Conservation (phyloP, 1,140 invertebrate genomes). For the Heterodera carotae region DNA sequence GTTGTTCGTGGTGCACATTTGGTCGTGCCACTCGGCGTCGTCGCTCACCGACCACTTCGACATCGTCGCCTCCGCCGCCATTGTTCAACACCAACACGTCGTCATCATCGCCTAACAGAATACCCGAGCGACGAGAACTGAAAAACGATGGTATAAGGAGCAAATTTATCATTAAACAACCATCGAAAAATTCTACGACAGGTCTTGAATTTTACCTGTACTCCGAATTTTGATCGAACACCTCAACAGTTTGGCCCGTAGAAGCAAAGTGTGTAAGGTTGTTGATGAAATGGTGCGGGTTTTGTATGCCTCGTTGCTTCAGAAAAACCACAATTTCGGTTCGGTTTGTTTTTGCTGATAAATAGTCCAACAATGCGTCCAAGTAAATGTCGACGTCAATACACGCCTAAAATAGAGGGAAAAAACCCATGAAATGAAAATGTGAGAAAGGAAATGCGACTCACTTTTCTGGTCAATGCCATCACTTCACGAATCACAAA, state of each 20-base stretch:
- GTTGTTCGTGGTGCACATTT: not conserved
- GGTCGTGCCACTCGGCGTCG: not conserved
- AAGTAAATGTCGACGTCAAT: slow-evolving; percentile 39
- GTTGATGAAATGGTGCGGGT: slow-evolving; percentile 44
- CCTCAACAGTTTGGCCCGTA: slow-evolving; percentile 33
- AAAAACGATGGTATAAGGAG: no score
- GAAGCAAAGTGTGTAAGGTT: slow-evolving; percentile 38
- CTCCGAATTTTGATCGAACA: slow-evolving; percentile 45
- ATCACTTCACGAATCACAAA: slow-evolving; percentile 39
- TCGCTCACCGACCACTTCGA: slow-evolving; percentile 41
- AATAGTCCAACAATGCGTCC: slow-evolving; percentile 35
- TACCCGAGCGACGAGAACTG: slow-evolving; percentile 27
- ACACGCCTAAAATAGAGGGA: slow-evolving; percentile 25
- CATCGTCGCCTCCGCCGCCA: slow-evolving; percentile 33
- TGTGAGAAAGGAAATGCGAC: not conserved
- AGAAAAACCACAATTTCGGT: slow-evolving; percentile 37
- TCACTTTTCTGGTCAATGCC: slow-evolving; percentile 38
- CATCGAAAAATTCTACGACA: no score
- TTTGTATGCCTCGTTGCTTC: slow-evolving; percentile 34
- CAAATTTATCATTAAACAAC: not conserved
- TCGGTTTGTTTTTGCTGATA: slow-evolving; percentile 25
- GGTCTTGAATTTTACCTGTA: slow-evolving; percentile 35
- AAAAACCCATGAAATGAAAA: not conserved
- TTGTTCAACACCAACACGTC: slow-evolving; percentile 40
- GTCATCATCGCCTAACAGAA: slow-evolving; percentile 28